phyloP scores from a whole-genome alignment of 37 sponge, comb jelly and placozoan species.

The Spongia lamella region DNA sequence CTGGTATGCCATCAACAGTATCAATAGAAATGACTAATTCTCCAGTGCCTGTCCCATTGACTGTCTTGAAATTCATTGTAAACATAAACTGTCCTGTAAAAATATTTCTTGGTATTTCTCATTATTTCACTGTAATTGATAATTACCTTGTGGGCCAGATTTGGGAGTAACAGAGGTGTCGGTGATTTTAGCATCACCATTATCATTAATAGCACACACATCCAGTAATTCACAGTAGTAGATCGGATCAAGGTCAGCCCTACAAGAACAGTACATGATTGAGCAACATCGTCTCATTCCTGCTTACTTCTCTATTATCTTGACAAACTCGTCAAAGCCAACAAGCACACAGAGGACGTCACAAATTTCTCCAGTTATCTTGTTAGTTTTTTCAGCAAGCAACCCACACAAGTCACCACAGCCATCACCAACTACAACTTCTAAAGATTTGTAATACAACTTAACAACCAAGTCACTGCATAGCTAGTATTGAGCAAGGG shows the following conservation, averaged over 20 bases:
- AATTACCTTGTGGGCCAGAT: slow-evolving; percentile 55
- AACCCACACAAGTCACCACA: slow-evolving; percentile 69
- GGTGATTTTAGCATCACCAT: slow-evolving; percentile 79
- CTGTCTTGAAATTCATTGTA: slow-evolving; percentile 35
- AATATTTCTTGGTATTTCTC: no score
- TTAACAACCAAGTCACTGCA: no score
- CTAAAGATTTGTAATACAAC: slow-evolving; percentile 15
- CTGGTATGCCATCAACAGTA: slow-evolving; percentile 79
- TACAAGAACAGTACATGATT: slow-evolving; percentile 11
- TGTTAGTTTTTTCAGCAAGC: slow-evolving; percentile 51
- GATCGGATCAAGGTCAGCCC: slow-evolving; percentile 88
- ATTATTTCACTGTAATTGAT: background rate
- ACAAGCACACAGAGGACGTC: slow-evolving; percentile 64
- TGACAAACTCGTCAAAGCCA: slow-evolving; percentile 82
- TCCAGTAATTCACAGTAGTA: slow-evolving; percentile 85
- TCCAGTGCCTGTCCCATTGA: slow-evolving; percentile 86
- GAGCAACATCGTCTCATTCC: background rate
- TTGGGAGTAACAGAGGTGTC: slow-evolving; percentile 53
- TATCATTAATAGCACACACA: slow-evolving; percentile 61
- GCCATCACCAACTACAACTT: slow-evolving; percentile 77
- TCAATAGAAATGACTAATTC: slow-evolving; percentile 58
- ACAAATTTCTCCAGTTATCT: slow-evolving; percentile 64
- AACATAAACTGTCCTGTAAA: slow-evolving; percentile 51
- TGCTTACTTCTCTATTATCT: slow-evolving; percentile 79
- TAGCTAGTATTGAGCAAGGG: no score